These are phyloP conservation scores for Phengaris arion DNA, from an alignment of 2,888 invertebrate genomes.

Conservation along the genomic window DNA sequence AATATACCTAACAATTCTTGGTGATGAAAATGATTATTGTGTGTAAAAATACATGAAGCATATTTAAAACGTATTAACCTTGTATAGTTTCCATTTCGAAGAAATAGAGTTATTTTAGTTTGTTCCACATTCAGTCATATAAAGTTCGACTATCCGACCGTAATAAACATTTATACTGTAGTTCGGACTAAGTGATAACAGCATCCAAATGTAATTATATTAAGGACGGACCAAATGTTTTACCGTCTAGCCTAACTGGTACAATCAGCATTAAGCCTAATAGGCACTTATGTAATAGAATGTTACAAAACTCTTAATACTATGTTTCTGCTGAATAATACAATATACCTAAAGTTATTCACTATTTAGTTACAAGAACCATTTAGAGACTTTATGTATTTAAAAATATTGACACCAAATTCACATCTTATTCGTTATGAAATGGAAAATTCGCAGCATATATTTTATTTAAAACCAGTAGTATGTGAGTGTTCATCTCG, in stretches of 20 bases:
- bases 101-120: background rate
- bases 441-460: background rate
- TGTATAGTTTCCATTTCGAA: background rate
- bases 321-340: background rate
- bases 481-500: background rate
- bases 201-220: slow-evolving; percentile 11
- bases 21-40: background rate
- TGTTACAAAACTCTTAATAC: background rate
- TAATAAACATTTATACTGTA: slow-evolving; percentile 15
- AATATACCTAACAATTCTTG: too few species aligned
- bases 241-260: slow-evolving; percentile 14
- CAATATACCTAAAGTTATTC: background rate
- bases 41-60: background rate
- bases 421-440: background rate
- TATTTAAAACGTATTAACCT: background rate
- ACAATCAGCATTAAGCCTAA: slow-evolving; percentile 14
- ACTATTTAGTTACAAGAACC: too few species aligned
- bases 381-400: too few species aligned
- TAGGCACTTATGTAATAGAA: slow-evolving; percentile 11
- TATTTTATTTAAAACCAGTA: background rate
- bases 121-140: slow-evolving; percentile 1
- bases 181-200: slow-evolving; percentile 18
- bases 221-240: slow-evolving; percentile 16
- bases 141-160: slow-evolving; percentile 15
- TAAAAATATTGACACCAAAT: too few species aligned